A percentile compares a stretch with the other conserved stretches of the same genome.
Evolutionary conservation across 2,888 invertebrate genomes (phyloP).

Genomic region (Clepsis dumicolana): DNA sequence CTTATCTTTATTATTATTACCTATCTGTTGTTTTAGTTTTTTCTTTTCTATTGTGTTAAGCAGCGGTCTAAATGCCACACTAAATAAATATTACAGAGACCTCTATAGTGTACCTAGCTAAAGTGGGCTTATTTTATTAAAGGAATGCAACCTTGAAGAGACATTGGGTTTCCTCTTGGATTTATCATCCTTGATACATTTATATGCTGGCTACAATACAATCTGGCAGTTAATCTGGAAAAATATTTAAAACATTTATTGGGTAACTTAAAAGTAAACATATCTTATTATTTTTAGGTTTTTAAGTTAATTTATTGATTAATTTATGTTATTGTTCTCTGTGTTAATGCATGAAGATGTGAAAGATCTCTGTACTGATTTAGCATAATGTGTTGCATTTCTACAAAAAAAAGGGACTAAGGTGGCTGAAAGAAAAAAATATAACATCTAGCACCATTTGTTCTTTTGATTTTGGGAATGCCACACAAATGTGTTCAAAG

Average conservation of each 20-base stretch:
- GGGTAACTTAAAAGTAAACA: slow-evolving; percentile 30
- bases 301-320: slow-evolving; percentile 37
- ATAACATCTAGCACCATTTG: neutral
- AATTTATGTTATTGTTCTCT: slow-evolving; percentile 26
- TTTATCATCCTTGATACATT: no score
- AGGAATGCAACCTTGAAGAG: no score
- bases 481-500: slow-evolving; percentile 12
- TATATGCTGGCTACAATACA: no score
- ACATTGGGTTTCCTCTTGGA: no score
- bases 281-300: slow-evolving; percentile 24
- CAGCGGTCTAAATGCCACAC: slow-evolving; percentile 4
- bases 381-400: slow-evolving; percentile 3
- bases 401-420: neutral
- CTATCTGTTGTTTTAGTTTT: no score
- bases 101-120: no score
- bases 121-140: no score
- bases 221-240: slow-evolving; percentile 19
- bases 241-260: slow-evolving; percentile 20
- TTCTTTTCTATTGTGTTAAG: no score
- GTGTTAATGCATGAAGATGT: neutral
- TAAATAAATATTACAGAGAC: no score
- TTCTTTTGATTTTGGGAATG: neutral
- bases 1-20: no score
- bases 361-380: slow-evolving; percentile 26
- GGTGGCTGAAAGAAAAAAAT: neutral